Percentiles rank a stretch among this genome's conserved stretches.
phyloP scores from a whole-genome alignment of 2,797 vertebrate species.

The Myripristis jacobus region DNA sequence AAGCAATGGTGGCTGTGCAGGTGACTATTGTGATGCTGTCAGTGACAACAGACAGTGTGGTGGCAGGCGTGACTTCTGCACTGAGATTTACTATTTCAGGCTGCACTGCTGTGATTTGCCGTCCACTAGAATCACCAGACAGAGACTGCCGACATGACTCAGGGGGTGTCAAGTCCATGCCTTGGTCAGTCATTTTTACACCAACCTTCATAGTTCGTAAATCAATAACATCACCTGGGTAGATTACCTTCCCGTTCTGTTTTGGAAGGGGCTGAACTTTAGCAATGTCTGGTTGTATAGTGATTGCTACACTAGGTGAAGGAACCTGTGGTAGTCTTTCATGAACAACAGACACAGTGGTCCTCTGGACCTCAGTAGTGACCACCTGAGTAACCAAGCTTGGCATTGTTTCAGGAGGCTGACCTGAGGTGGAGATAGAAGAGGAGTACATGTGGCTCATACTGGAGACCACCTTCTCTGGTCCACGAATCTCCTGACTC shows the following conservation, averaged over 20 bases:
- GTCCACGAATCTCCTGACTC: conserved; percentile 84
- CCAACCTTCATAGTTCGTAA: conserved; percentile 91
- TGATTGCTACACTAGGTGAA: conserved; percentile 77
- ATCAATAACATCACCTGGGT: conserved; percentile 91
- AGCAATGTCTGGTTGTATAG: conserved; percentile 83
- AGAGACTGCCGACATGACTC: conserved; percentile 86
- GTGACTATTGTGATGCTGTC: conserved; percentile 88
- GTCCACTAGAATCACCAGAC: conserved; percentile 80
- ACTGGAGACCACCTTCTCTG: conserved; percentile 84
- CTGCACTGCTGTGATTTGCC: conserved; percentile 91
- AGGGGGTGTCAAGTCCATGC: conserved; percentile 91
- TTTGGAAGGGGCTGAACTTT: conserved; percentile 83
- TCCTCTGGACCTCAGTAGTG: conserved; percentile 87
- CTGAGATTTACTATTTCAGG: conserved; percentile 96
- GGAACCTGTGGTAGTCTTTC: conserved; percentile 82
- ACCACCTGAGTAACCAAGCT: conserved; percentile 85
- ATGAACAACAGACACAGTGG: conserved; percentile 86
- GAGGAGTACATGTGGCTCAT: conserved; percentile 87
- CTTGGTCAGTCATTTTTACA: conserved; percentile 86
- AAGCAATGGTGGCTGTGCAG: conserved; percentile 87
- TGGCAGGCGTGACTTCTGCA: conserved; percentile 82
- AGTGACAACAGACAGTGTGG: conserved; percentile 85
- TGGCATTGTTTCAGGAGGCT: conserved; percentile 79
- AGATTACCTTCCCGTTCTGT: conserved; percentile 87
- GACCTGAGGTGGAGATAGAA: conserved; percentile 83